Evolutionary conservation across 2,888 invertebrate genomes (phyloP).

Genomic region (Blastobasis adustella): DNA sequence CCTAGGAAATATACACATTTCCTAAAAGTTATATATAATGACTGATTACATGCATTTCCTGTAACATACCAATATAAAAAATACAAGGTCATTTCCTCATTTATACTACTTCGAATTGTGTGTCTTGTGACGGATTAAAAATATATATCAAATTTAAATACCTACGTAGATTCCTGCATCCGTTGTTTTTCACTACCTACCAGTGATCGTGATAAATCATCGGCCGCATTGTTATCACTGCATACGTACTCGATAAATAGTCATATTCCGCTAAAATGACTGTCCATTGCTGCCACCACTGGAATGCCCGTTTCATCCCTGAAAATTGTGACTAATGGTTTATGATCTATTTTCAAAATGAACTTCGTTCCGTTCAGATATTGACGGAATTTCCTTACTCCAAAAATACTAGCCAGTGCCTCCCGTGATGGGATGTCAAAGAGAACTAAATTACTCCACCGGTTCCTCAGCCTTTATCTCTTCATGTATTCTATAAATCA

Average conservation of each 20-base stretch:
- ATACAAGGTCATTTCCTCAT: no score
- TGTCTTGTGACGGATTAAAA: no score
- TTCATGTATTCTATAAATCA: no score
- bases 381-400: slow-evolving; percentile 10
- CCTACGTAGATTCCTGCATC: no score
- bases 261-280: slow-evolving; percentile 4
- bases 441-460: no score
- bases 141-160: no score
- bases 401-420: slow-evolving; percentile 10
- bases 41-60: no score
- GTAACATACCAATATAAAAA: no score
- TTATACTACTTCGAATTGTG: no score
- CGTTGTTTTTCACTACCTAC: neutral
- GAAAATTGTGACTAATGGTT: slow-evolving; percentile 12
- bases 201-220: slow-evolving; percentile 2
- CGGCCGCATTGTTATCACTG: neutral
- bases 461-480: no score
- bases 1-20: no score
- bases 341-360: slow-evolving; percentile 9
- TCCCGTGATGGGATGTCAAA: neutral
- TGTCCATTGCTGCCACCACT: slow-evolving; percentile 11
- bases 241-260: neutral
- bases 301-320: slow-evolving; percentile 12
- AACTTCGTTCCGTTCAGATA: slow-evolving; percentile 9
- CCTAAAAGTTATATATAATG: no score